Percentiles rank a stretch among this genome's conserved stretches.
These are phyloP conservation scores for Fulica atra DNA, from an alignment of 2,113 vertebrate genomes.

Conservation along the genomic window DNA sequence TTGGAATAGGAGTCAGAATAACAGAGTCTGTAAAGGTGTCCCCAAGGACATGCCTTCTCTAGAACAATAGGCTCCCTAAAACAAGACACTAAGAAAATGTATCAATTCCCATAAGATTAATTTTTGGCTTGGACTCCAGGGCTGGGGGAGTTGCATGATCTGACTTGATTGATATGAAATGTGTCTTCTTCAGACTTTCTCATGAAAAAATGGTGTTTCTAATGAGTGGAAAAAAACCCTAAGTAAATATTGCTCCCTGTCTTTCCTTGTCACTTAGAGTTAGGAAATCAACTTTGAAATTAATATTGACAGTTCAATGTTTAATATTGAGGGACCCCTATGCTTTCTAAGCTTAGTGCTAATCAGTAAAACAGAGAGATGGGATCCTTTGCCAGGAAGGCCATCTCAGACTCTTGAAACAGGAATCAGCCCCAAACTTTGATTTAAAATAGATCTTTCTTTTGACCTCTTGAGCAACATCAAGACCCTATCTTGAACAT, in stretches of 20 bases:
- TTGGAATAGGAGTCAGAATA: not conserved
- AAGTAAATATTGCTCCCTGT: not conserved
- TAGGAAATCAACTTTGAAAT: not conserved
- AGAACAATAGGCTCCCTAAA: not conserved
- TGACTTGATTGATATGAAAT: not conserved
- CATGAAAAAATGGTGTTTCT: not conserved
- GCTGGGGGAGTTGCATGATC: not conserved
- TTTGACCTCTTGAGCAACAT: not conserved
- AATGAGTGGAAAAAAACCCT: not conserved
- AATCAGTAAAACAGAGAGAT: not conserved
- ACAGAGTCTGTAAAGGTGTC: not conserved
- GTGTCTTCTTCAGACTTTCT: not conserved
- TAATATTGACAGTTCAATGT: not conserved
- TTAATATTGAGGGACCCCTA: not conserved
- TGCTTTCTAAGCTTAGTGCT: not conserved
- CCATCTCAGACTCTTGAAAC: conserved; percentile 22
- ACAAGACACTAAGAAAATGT: not conserved
- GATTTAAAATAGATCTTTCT: conserved; percentile 24
- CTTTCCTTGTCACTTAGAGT: not conserved
- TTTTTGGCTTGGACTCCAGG: not conserved
- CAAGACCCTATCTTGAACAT: not conserved
- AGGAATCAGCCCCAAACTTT: conserved; percentile 6
- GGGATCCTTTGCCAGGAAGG: not conserved
- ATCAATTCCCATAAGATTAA: not conserved
- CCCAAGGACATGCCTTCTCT: not conserved